Conservation (phyloP, 2,113 vertebrate genomes). For the Notarius lentiginosus region DNA sequence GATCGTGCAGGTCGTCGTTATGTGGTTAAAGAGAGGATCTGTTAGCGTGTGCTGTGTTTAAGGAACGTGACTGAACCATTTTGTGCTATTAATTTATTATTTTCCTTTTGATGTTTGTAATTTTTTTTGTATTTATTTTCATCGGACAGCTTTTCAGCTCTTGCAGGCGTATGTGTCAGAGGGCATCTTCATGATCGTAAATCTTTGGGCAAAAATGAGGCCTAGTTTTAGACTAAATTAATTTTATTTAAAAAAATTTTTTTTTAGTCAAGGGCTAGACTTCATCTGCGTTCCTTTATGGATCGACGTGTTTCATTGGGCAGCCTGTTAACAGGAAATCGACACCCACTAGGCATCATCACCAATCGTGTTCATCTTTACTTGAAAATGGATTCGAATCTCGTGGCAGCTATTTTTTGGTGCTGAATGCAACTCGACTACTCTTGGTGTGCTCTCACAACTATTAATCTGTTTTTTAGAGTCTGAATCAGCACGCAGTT, state of each 20-base stretch:
- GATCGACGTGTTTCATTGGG: background rate
- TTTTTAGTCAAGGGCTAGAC: background rate
- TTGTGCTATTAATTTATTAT: constrained; percentile 40
- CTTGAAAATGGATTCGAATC: background rate
- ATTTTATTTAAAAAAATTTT: background rate
- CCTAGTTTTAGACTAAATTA: background rate
- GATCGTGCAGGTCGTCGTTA: background rate
- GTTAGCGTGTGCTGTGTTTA: constrained; percentile 11
- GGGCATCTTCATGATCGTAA: background rate
- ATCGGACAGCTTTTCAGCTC: constrained; percentile 25
- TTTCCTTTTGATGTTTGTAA: constrained; percentile 8
- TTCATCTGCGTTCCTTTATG: background rate
- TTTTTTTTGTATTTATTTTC: constrained; percentile 49
- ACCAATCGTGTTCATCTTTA: background rate
- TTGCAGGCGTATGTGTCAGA: constrained; percentile 11
- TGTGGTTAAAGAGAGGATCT: background rate
- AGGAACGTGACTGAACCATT: background rate
- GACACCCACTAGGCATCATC: background rate
- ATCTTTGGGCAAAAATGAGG: background rate
- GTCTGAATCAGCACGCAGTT: background rate
- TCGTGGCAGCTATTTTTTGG: constrained; percentile 10
- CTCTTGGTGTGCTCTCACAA: background rate
- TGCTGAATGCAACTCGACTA: background rate
- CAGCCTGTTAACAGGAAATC: background rate
- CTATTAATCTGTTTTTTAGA: background rate